phyloP scores from a whole-genome alignment of 1,140 invertebrate species.

The Popillia japonica region DNA sequence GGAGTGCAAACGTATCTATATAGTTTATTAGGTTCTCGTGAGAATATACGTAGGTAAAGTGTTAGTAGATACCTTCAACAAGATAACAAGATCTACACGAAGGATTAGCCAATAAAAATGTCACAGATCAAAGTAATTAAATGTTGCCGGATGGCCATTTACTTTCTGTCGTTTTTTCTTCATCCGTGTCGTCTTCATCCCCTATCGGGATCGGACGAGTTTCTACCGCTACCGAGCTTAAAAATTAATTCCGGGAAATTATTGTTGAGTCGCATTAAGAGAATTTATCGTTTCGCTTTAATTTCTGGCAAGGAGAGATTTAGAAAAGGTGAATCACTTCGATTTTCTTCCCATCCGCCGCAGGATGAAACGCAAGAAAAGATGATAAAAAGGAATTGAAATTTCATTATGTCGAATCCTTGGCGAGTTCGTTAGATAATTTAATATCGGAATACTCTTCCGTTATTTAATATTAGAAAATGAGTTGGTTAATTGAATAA shows the following conservation, averaged over 20 bases:
- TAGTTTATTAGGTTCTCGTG: background rate
- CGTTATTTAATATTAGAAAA: conserved; percentile 8
- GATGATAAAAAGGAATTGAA: conserved; percentile 32
- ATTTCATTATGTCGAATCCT: conserved; percentile 18
- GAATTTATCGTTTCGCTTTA: conserved; percentile 30
- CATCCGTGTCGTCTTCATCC: conserved; percentile 20
- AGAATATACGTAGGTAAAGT: background rate
- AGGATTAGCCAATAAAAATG: conserved; percentile 25
- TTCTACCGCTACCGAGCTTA: conserved; percentile 8
- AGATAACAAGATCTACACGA: conserved; percentile 10
- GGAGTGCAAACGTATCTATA: background rate
- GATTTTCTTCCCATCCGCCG: background rate
- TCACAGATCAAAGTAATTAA: conserved; percentile 29
- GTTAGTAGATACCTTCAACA: conserved; percentile 1
- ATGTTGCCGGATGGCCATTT: conserved; percentile 14
- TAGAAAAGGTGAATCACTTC: conserved; percentile 20
- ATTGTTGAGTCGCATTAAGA: conserved; percentile 31
- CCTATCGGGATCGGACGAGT: background rate
- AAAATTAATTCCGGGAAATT: conserved; percentile 31
- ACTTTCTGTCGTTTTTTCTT: conserved; percentile 9
- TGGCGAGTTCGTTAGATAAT: conserved; percentile 18
- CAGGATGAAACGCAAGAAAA: background rate
- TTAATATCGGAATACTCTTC: background rate
- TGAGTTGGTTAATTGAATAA: conserved; percentile 16
- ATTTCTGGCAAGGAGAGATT: background rate